Evolutionary conservation across 1,140 invertebrate genomes (phyloP).

Genomic region (Cheumatopsyche charites): DNA sequence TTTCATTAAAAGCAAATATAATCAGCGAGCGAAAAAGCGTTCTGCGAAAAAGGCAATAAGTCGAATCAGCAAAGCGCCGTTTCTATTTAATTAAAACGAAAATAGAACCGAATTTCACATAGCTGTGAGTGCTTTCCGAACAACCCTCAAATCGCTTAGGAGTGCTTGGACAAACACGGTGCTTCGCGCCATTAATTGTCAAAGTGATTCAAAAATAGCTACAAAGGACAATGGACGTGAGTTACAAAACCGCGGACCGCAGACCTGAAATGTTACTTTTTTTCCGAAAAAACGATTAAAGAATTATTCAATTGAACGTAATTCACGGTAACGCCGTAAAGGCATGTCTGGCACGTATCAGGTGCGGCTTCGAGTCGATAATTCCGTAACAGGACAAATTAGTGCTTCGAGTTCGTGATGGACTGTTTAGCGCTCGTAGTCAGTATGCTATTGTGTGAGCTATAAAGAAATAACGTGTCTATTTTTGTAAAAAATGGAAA

Average conservation of each 20-base stretch:
- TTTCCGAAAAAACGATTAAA: background rate
- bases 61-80: no score
- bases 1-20: no score
- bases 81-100: no score
- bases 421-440: constrained; percentile 27
- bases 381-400: constrained; percentile 21
- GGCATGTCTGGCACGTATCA: background rate
- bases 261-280: background rate
- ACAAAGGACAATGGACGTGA: constrained; percentile 30
- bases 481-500: no score
- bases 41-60: no score
- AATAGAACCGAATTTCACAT: no score
- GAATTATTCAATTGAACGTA: no score
- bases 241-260: background rate
- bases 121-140: background rate
- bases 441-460: background rate
- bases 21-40: no score
- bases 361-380: constrained; percentile 18
- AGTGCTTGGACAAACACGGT: constrained; percentile 28
- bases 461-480: no score
- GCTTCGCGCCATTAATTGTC: constrained; percentile 31
- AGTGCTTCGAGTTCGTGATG: constrained; percentile 23
- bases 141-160: constrained; percentile 32
- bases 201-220: constrained; percentile 33
- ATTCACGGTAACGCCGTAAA: no score